Conservation (phyloP, 2,888 invertebrate species). For the Listrodromus nycthemerus region DNA sequence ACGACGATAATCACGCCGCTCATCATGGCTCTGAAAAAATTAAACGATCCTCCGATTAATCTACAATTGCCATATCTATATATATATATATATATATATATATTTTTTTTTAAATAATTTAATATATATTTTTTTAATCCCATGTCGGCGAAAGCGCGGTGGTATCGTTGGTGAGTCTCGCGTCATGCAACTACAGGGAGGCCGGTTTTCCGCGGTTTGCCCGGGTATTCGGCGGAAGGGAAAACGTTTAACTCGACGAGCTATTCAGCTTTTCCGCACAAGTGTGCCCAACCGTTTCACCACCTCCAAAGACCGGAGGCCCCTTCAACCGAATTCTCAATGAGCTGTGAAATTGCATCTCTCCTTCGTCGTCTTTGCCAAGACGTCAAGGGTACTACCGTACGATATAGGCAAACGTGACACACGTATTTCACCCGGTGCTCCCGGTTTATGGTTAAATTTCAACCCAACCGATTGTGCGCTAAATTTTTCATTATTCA, state of each 20-base stretch:
- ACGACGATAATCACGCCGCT: conserved; percentile 91
- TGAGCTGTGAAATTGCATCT: conserved; percentile 24
- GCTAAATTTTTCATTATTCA: neutral
- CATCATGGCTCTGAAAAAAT: conserved; percentile 89
- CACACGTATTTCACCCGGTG: neutral
- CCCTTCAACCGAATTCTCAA: conserved; percentile 19
- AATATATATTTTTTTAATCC: neutral
- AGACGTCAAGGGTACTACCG: conserved; percentile 15
- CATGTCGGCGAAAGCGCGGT: neutral
- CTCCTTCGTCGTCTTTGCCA: conserved; percentile 14
- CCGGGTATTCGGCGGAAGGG: neutral
- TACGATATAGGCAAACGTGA: neutral
- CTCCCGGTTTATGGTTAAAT: neutral
- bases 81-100: neutral
- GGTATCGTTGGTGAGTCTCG: neutral
- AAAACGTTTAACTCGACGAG: conserved; percentile 23
- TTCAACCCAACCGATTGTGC: neutral
- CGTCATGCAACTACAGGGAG: neutral
- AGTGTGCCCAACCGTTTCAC: conserved; percentile 1
- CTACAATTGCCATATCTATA: neutral
- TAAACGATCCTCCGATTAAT: conserved; percentile 32
- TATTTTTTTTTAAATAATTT: neutral
- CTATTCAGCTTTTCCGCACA: conserved; percentile 13
- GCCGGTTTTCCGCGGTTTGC: neutral
- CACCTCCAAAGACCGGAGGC: neutral